Conservation (phyloP, 2,797 vertebrate species). For the Ciconia nigra region DNA sequence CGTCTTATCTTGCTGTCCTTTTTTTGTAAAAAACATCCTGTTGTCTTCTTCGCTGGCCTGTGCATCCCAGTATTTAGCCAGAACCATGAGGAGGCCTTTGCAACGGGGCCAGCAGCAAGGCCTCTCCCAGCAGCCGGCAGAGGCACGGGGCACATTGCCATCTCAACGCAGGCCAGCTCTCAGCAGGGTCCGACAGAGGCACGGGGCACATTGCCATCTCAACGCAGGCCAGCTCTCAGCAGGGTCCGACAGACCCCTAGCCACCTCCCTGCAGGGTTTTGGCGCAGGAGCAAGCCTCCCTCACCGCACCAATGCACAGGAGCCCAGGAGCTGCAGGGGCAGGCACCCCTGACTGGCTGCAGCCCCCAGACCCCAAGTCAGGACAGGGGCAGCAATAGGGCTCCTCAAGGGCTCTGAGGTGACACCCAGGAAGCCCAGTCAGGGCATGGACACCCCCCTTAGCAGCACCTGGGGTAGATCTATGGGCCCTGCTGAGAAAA, state of each 20-base stretch:
- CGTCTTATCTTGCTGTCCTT: neutral
- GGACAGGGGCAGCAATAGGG: fast-evolving
- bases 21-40: neutral
- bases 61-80: neutral
- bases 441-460: neutral
- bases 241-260: no score
- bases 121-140: no score
- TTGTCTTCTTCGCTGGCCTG: neutral
- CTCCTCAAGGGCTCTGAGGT: neutral
- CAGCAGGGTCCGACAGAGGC: no score
- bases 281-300: fast-evolving
- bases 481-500: neutral
- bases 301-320: fast-evolving
- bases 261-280: neutral
- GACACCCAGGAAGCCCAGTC: no score
- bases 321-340: neutral
- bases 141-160: fast-evolving
- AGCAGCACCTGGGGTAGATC: fast-evolving
- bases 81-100: neutral
- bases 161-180: fast-evolving
- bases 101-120: fast-evolving
- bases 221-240: fast-evolving
- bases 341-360: no score
- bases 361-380: fast-evolving
- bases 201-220: fast-evolving